Conservation (phyloP, 2,797 vertebrate species). For the Tolypeutes matacus region DNA sequence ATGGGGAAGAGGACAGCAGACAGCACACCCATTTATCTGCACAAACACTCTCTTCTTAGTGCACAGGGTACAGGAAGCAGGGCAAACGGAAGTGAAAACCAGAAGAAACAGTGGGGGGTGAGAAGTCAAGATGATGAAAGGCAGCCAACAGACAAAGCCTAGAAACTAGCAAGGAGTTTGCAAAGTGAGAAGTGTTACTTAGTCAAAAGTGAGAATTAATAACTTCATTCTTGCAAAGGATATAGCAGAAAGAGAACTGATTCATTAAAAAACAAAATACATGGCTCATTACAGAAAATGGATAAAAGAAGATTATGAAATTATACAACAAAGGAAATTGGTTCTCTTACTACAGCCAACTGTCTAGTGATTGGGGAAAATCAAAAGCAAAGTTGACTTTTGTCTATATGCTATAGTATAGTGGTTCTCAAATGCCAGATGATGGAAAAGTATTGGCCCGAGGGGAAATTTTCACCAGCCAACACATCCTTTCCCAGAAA, state of each 20-base stretch:
- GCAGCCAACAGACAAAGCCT: not conserved
- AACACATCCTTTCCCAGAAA: not conserved
- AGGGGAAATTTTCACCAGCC: not conserved
- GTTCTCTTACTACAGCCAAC: not conserved
- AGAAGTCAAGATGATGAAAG: not conserved
- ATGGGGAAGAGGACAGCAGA: not conserved
- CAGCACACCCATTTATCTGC: not conserved
- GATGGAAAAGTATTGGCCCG: not conserved
- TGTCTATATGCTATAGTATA: not conserved
- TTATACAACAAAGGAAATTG: not conserved
- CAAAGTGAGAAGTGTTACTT: not conserved
- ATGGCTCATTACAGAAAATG: not conserved
- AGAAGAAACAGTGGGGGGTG: not conserved
- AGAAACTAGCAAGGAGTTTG: not conserved
- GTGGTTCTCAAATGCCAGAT: not conserved
- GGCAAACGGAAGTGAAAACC: not conserved
- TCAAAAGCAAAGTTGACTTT: slow-evolving; percentile 14
- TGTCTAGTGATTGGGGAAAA: not conserved
- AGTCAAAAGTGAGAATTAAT: not conserved
- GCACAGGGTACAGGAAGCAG: not conserved
- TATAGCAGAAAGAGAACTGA: not conserved
- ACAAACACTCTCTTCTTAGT: not conserved
- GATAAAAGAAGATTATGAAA: not conserved
- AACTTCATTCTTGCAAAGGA: not conserved
- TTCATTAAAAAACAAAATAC: slow-evolving; percentile 12